These are phyloP conservation scores for Zygothrica quintamaculata DNA, from an alignment of 2,888 invertebrate genomes.

Conservation along the genomic window DNA sequence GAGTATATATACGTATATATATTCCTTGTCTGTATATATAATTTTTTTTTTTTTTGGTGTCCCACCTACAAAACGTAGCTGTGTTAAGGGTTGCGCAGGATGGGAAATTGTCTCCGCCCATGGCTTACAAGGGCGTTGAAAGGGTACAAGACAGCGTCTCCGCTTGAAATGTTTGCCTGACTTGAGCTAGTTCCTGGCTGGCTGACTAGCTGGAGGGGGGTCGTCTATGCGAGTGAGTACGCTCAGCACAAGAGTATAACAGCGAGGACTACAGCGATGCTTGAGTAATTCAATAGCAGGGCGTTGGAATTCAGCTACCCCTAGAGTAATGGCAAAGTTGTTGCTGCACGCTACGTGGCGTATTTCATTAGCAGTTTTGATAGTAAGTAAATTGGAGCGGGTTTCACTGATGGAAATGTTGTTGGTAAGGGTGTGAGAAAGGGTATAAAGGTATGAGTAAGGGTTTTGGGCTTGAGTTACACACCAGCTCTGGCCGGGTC, in stretches of 20 bases:
- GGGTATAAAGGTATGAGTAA: constrained; percentile 4
- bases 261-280: constrained; percentile 52
- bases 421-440: constrained; percentile 5
- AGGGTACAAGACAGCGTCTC: constrained; percentile 76
- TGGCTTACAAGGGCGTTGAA: constrained; percentile 59
- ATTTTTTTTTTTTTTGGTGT: constrained; percentile 51
- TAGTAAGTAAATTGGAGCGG: constrained; percentile 44
- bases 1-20: constrained; percentile 40
- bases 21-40: not conserved
- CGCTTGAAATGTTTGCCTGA: constrained; percentile 74
- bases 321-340: constrained; percentile 60
- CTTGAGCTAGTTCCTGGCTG: constrained; percentile 69
- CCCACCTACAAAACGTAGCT: constrained; percentile 29
- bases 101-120: constrained; percentile 10
- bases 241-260: constrained; percentile 13
- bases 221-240: constrained; percentile 6
- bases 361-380: constrained; percentile 76
- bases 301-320: constrained; percentile 51
- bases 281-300: constrained; percentile 74
- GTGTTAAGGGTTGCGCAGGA: constrained; percentile 12
- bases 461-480: not conserved
- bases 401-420: not conserved
- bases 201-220: too few relatives aligned
- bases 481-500: constrained; percentile 4
- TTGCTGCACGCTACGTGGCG: constrained; percentile 72